Conservation (phyloP, 2,797 vertebrate species). For the Anguilla marmorata region DNA sequence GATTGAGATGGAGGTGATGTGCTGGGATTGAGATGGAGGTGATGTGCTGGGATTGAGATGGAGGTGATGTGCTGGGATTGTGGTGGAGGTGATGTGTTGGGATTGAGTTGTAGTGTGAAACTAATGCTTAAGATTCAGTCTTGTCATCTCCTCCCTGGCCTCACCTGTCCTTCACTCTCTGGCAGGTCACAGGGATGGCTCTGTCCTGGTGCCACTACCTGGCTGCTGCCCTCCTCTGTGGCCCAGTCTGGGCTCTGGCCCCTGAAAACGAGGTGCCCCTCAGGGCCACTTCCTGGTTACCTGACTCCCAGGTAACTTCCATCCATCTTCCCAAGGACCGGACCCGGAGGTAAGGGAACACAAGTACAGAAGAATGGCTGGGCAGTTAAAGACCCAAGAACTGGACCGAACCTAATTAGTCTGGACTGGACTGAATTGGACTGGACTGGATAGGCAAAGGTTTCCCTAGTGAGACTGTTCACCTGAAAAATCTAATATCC, state of each 20-base stretch:
- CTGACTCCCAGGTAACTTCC: slow-evolving; percentile 77
- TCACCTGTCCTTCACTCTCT: neutral
- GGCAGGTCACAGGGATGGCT: neutral
- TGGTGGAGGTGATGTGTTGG: neutral
- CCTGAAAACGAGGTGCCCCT: slow-evolving; percentile 78
- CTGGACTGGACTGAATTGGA: neutral
- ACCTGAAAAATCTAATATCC: neutral
- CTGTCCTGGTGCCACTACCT: slow-evolving; percentile 55
- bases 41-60: neutral
- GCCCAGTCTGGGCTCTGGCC: slow-evolving; percentile 53
- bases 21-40: too few species aligned
- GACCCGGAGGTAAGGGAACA: slow-evolving; percentile 77
- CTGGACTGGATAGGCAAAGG: neutral
- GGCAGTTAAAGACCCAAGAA: neutral
- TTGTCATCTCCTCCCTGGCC: neutral
- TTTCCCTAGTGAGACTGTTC: neutral
- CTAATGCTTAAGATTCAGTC: neutral
- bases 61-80: neutral
- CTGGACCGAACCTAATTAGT: neutral
- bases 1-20: neutral
- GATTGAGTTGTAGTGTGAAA: neutral
- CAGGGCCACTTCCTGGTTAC: slow-evolving; percentile 75
- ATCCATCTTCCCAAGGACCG: slow-evolving; percentile 79
- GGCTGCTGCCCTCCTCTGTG: slow-evolving; percentile 56
- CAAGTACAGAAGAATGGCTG: neutral